These are phyloP conservation scores for Schizothorax lantsangensis DNA, from an alignment of 2,797 vertebrate species.

Conservation along the genomic window DNA sequence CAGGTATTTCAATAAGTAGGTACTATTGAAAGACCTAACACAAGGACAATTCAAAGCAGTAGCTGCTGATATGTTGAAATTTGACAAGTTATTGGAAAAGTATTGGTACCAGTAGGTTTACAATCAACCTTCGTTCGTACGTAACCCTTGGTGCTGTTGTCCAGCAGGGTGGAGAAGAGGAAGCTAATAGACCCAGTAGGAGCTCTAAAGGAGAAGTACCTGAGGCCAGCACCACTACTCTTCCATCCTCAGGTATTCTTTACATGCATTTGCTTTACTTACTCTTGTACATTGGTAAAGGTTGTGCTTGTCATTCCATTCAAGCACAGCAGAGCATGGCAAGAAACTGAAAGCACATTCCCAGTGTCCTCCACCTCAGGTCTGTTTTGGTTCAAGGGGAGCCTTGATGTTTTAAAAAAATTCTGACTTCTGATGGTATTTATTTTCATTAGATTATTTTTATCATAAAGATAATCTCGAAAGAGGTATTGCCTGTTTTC, in stretches of 20 bases:
- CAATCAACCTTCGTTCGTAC: conserved; percentile 78
- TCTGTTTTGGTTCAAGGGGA: conserved; percentile 27
- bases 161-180: conserved; percentile 99
- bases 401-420: neutral
- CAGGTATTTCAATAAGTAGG: conserved; percentile 92
- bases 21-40: conserved; percentile 32
- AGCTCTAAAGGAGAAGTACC: conserved; percentile 95
- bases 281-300: neutral
- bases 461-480: conserved; percentile 47
- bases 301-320: neutral
- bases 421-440: conserved; percentile 32
- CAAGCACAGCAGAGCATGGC: neutral
- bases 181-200: conserved; percentile 96
- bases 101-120: conserved; percentile 50
- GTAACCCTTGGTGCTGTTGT: conserved; percentile 97
- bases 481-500: conserved; percentile 23
- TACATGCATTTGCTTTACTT: neutral
- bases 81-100: conserved; percentile 8
- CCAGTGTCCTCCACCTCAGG: conserved; percentile 16
- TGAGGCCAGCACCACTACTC: conserved; percentile 91
- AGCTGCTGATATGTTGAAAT: conserved; percentile 5
- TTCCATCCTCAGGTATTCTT: conserved; percentile 94
- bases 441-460: conserved; percentile 39
- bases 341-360: neutral
- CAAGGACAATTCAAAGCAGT: neutral